Base-by-base conservation (phyloP, 2,888 invertebrate species). In the Sabatieria punctata region DNA sequence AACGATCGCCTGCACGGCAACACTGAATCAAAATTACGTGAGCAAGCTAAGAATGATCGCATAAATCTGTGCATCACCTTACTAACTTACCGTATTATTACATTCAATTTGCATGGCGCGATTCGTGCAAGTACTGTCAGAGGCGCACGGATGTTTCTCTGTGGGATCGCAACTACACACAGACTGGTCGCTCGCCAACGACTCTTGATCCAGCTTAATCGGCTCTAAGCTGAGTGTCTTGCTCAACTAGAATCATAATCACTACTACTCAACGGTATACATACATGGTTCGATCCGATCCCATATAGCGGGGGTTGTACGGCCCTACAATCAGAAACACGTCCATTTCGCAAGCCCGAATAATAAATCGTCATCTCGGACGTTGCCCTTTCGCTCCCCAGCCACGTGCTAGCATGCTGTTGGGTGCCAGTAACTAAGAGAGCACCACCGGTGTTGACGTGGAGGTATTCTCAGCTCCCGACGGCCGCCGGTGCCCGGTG, bases 111-210 rank as follows among this genome's bases (percentile, higher is more conserved):
- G 38, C 22, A 23, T 24, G 53, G 54, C 57, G 77, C 79, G 78
- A 68, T 91, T 91, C 1, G 89, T 71, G 59, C 93, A 93, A 55
- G 81, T 79, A 0, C 79, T 76, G 57, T 83, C 79, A 0, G 78
- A 75, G 0, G 83, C 82, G 62, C 91, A 91, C 0, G 88, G 85
- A 57, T 77, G 75, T 0, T 74, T 73, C 44, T 75, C 74, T 2
- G 72, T 70, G 0, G 80, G 77, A 54, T 78, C 73, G 64, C 91
- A 93, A 30, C 82, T 81, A 64, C 89, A 91, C 42, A 80, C 73
- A 1, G 77, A 76, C 6, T 78, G 71, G 52, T 76, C 74, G 50
- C 76, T 75, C 4, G 75, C 69, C 41, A 63, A 63, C 2, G 59
- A 60, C 47, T 49, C 47, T 2, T 77, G 76, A 4, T 78, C 75